phyloP scores from a whole-genome alignment of 2,888 invertebrate species.

The Caenorhabditis macrosperma region DNA sequence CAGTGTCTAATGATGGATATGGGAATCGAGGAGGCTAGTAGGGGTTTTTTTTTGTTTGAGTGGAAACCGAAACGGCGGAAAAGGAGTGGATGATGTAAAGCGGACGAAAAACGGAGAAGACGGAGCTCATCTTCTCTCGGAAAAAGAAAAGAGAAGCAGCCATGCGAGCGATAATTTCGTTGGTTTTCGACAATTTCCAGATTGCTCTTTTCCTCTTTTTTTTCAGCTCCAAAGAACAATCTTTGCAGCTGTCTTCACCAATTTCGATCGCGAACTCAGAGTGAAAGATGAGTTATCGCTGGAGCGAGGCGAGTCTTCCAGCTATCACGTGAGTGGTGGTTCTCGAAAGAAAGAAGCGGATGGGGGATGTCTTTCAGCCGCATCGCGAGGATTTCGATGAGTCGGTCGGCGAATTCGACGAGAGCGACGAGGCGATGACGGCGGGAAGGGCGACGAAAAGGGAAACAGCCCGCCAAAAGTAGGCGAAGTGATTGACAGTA shows the following conservation, averaged over 20 bases:
- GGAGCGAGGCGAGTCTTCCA: conserved; percentile 34
- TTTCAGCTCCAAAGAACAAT: neutral
- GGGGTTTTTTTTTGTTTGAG: neutral
- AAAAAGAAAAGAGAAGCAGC: conserved; percentile 37
- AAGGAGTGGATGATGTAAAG: conserved; percentile 29
- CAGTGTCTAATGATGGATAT: conserved; percentile 16
- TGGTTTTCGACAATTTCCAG: conserved; percentile 38
- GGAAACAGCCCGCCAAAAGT: conserved; percentile 20
- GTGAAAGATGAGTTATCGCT: conserved; percentile 19
- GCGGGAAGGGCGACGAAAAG: neutral
- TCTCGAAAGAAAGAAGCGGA: no score
- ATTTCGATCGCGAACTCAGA: neutral
- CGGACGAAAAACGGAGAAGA: neutral
- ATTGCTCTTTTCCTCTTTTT: conserved; percentile 3
- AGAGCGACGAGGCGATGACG: conserved; percentile 11
- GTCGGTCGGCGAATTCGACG: conserved; percentile 8
- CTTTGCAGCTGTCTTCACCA: neutral
- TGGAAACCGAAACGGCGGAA: neutral
- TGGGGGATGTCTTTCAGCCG: neutral
- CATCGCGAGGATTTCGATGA: conserved; percentile 9
- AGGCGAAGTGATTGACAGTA: conserved; percentile 17
- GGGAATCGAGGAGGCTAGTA: conserved; percentile 15
- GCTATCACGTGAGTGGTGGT: conserved; percentile 6
- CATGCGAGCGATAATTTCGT: conserved; percentile 48
- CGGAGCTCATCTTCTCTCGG: conserved; percentile 39